Percentiles rank a stretch among this genome's conserved stretches.
Conservation (phyloP, 2,888 invertebrate genomes). For the Elegia similella region DNA sequence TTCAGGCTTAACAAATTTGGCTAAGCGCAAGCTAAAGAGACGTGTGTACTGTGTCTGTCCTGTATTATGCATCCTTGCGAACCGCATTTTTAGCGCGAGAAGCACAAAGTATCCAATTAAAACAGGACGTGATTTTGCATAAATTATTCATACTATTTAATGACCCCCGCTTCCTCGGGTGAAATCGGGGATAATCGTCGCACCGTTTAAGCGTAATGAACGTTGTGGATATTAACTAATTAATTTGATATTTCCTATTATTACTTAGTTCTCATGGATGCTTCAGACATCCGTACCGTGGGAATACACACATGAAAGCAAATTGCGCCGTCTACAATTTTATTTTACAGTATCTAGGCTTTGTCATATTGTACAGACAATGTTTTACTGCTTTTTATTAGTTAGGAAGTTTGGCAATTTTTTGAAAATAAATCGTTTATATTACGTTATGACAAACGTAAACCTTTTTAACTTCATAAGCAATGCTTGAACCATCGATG, state of each 20-base stretch:
- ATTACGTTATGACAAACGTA: too few species aligned
- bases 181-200: conserved; percentile 2
- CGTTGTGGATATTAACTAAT: neutral
- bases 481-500: too few species aligned
- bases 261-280: conserved; percentile 8
- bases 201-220: neutral
- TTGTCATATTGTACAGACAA: neutral
- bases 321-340: conserved; percentile 1
- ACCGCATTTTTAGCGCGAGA: neutral
- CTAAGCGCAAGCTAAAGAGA: too few species aligned
- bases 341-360: neutral
- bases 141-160: conserved; percentile 3
- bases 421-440: too few species aligned
- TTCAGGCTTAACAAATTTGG: too few species aligned
- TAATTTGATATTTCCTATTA: conserved; percentile 6
- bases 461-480: too few species aligned
- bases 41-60: neutral
- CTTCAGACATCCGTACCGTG: neutral
- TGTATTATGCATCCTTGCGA: neutral
- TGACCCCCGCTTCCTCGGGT: neutral
- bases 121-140: conserved; percentile 13
- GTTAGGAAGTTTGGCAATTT: too few species aligned
- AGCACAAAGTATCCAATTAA: conserved; percentile 13
- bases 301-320: neutral
- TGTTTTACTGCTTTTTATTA: too few species aligned